These are phyloP conservation scores for Hesperia comma DNA, from an alignment of 2,888 invertebrate genomes.

Conservation along the genomic window DNA sequence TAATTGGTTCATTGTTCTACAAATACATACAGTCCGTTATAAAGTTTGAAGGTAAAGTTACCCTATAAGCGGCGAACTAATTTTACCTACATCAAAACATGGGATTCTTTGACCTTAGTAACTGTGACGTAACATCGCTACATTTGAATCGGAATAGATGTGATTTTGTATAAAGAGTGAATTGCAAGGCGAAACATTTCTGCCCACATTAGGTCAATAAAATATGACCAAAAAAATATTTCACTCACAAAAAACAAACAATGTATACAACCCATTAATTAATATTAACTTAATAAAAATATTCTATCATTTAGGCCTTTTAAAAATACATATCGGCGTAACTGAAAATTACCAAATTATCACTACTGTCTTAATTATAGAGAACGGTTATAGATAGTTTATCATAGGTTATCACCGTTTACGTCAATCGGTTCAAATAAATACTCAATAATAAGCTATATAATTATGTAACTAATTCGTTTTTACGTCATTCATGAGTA, in stretches of 20 bases:
- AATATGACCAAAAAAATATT: not conserved
- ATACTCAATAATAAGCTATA: constrained; percentile 16
- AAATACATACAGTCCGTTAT: constrained; percentile 1
- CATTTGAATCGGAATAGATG: no score
- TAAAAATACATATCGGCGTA: constrained; percentile 3
- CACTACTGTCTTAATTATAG: constrained; percentile 1
- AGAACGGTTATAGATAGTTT: constrained; percentile 17
- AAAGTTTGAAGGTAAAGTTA: constrained; percentile 2
- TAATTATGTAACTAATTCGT: constrained; percentile 21
- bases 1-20: constrained; percentile 46
- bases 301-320: constrained; percentile 24
- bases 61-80: constrained; percentile 7
- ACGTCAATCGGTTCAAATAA: constrained; percentile 20
- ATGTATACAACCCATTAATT: constrained; percentile 8
- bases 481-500: constrained; percentile 15
- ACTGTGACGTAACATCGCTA: constrained; percentile 1
- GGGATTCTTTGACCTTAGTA: not conserved
- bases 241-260: not conserved
- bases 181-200: not conserved
- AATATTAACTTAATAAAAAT: not conserved
- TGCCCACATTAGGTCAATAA: constrained; percentile 3
- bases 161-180: not conserved
- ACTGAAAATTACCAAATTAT: constrained; percentile 20
- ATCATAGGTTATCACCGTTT: constrained; percentile 24
- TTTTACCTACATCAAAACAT: not conserved